A percentile compares a stretch with the other conserved stretches of the same genome.
phyloP scores from a whole-genome alignment of 2,888 invertebrate genomes.

The Drosophila antonietae region DNA sequence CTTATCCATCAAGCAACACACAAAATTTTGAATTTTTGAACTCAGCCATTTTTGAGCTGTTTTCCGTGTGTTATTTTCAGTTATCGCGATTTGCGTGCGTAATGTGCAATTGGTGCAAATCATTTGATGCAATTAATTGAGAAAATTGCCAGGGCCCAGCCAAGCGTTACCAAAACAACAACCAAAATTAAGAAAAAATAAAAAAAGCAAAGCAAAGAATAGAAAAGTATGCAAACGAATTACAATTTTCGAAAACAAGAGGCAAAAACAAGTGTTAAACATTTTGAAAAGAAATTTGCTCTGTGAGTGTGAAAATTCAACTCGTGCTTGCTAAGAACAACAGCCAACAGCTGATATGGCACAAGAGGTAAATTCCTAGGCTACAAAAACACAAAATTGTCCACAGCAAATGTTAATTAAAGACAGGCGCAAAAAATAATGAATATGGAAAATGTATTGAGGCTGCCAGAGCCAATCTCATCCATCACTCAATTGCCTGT shows the following conservation, averaged over 20 bases:
- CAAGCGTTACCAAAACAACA: constrained; percentile 25
- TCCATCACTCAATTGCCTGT: constrained; percentile 74
- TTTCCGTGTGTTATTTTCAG: constrained; percentile 64
- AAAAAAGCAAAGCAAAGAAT: neutral
- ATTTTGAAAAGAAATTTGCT: constrained; percentile 5
- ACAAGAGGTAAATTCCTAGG: constrained; percentile 29
- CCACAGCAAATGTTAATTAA: constrained; percentile 67
- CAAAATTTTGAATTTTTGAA: constrained; percentile 2
- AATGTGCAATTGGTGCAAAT: constrained; percentile 68
- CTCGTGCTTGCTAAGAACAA: neutral
- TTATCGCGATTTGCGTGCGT: constrained; percentile 70
- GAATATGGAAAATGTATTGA: constrained; percentile 30
- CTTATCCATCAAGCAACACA: neutral
- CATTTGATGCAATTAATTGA: constrained; percentile 60
- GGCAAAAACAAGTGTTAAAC: constrained; percentile 19
- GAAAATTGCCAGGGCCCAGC: constrained; percentile 41
- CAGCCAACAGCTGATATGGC: constrained; percentile 19
- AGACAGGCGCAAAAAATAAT: constrained; percentile 35
- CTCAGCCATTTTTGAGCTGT: constrained; percentile 26
- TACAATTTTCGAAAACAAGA: neutral
- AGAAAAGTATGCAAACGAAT: constrained; percentile 13
- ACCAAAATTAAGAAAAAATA: neutral
- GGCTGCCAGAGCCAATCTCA: constrained; percentile 50
- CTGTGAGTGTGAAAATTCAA: neutral
- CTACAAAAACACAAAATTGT: constrained; percentile 25